Base-by-base conservation (phyloP, 1,140 invertebrate genomes). In the Neotoxoptera formosana region DNA sequence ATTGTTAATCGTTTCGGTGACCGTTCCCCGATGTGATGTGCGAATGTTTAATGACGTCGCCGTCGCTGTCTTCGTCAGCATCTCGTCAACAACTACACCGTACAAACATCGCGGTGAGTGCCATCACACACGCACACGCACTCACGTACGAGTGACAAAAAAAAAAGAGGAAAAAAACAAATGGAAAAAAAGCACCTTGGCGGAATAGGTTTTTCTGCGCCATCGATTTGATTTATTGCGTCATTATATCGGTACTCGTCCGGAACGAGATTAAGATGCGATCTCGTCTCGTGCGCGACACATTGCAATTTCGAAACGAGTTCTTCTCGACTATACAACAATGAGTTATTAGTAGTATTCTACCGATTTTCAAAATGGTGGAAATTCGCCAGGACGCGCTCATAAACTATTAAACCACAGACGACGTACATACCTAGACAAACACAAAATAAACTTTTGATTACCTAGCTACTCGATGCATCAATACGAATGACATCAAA, bases 161-260 rank as follows among this genome's bases (percentile, higher is more conserved):
- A 41, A 36, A 36, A 41, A 84, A 84, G n/a, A n/a, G n/a, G n/a
- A 47, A 47, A 47, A 47, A 25, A 23, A 86, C 41, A 41, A 84
- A 84, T 25, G 41, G n/a, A 83, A 86, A 86, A 41, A 47, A 86
- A 86, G 30, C 41, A 47, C 84, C 11, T 56, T 4, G 8, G 1
- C 8, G 56, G 25, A 67, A 90, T 67, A 45, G 89, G 89, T 67
- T 67, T 90, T 90, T 67, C 36, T 25, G 53, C 36, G 36, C 56
- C 36, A 45, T 90, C 36, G 88, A 41, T 60, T 90, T 67, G 53
- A 67, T 90, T 90, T 90, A 90, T 67, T 20, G 30, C 56, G 53
- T 67, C 89, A 51, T 90, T 90, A 45, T n/a, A 45, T n/a, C 53
- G 89, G 20, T 30, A 23, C 30, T 60, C 23, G 21, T 41, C 51